Evolutionary conservation across 2,888 invertebrate genomes (phyloP).

Genomic region (Ennomos erosarius): DNA sequence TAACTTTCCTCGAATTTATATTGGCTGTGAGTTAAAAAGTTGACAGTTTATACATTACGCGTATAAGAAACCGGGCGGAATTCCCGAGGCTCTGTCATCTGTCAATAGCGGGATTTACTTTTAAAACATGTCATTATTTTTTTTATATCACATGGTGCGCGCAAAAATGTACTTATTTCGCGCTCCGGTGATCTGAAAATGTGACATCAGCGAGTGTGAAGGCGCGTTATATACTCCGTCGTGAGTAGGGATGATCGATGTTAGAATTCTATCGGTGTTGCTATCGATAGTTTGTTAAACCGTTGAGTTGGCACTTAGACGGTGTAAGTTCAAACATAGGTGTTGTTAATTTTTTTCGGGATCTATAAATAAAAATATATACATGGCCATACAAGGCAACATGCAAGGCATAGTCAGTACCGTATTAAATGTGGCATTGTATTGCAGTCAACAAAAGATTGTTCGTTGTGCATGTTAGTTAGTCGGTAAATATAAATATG

Average conservation of each 20-base stretch:
- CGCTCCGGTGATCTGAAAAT: constrained; percentile 84
- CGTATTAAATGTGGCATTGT: too few relatives aligned
- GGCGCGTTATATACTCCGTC: constrained; percentile 51
- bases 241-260: constrained; percentile 37
- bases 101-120: constrained; percentile 75
- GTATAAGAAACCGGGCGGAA: constrained; percentile 31
- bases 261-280: constrained; percentile 7
- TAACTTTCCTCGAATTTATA: constrained; percentile 33
- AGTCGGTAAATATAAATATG: too few relatives aligned
- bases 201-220: constrained; percentile 81
- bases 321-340: too few relatives aligned
- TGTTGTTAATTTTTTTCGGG: too few relatives aligned
- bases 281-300: constrained; percentile 29
- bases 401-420: too few relatives aligned
- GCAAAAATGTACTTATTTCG: constrained; percentile 84
- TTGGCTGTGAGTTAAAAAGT: constrained; percentile 31
- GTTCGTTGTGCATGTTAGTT: too few relatives aligned
- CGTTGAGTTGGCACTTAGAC: too few relatives aligned
- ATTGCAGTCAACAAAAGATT: too few relatives aligned
- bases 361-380: too few relatives aligned
- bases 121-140: constrained; percentile 82
- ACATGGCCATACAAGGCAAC: too few relatives aligned
- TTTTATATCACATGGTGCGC: constrained; percentile 78
- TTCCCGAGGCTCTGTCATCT: constrained; percentile 54
- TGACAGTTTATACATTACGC: constrained; percentile 42